Evolutionary conservation across 2,113 vertebrate species (phyloP).

Genomic region (Colossoma macropomum): DNA sequence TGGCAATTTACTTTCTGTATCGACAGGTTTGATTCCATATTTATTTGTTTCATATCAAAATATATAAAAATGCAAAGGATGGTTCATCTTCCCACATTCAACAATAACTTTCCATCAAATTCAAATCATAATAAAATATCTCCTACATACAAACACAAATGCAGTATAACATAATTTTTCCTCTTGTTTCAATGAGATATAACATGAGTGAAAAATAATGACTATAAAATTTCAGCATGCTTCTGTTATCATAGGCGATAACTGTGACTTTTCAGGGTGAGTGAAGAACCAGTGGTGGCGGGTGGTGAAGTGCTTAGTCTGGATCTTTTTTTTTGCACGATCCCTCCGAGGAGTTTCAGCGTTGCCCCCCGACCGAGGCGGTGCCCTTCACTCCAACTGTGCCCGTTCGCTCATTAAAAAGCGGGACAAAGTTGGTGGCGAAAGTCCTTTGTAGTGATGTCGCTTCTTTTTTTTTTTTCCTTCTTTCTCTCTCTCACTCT

Average conservation of each 20-base stretch:
- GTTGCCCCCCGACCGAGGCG: conserved; percentile 57
- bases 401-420: conserved; percentile 63
- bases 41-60: too few species aligned
- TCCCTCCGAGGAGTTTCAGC: conserved; percentile 63
- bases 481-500: conserved; percentile 20
- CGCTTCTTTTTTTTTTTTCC: conserved; percentile 48
- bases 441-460: conserved; percentile 61
- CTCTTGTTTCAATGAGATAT: too few species aligned
- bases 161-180: too few species aligned
- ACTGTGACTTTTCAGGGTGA: conserved; percentile 17
- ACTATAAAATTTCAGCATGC: not conserved
- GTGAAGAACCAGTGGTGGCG: conserved; percentile 64
- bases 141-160: too few species aligned
- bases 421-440: not conserved
- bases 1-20: too few species aligned
- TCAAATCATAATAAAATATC: too few species aligned
- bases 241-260: not conserved
- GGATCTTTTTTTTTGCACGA: conserved; percentile 49
- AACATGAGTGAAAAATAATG: too few species aligned
- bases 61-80: too few species aligned
- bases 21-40: too few species aligned
- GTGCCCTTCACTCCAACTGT: conserved; percentile 68
- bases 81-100: too few species aligned
- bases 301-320: conserved; percentile 67
- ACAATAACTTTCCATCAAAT: too few species aligned